Percentiles rank a stretch among this genome's conserved stretches.
Evolutionary conservation across 2,888 invertebrate genomes (phyloP).

Genomic region (Emmelina monodactyla): DNA sequence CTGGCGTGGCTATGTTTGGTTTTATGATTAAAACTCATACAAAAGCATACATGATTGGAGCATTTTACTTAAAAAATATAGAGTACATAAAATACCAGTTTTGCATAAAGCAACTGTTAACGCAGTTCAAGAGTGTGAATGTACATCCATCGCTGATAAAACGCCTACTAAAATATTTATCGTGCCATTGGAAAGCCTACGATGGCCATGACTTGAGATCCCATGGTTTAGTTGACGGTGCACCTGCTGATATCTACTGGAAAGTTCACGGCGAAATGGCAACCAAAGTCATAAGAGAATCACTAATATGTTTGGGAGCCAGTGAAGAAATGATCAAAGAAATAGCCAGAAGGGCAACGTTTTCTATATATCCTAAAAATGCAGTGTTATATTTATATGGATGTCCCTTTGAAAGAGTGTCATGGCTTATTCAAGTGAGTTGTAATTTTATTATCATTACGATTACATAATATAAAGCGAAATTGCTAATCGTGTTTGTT

Average conservation of each 20-base stretch:
- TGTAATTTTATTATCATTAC: background rate
- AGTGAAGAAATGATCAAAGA: conserved; percentile 32
- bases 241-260: conserved; percentile 42
- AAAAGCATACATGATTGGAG: conserved; percentile 24
- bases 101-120: conserved; percentile 31
- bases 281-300: conserved; percentile 30
- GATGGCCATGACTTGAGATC: conserved; percentile 35
- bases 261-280: conserved; percentile 43
- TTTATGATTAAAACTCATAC: conserved; percentile 24
- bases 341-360: conserved; percentile 29
- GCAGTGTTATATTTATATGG: conserved; percentile 32
- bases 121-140: conserved; percentile 27
- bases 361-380: conserved; percentile 31
- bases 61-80: conserved; percentile 28
- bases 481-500: too few species aligned
- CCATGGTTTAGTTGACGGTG: conserved; percentile 29
- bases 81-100: conserved; percentile 29
- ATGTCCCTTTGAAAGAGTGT: conserved; percentile 26
- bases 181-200: conserved; percentile 44
- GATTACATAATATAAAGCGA: too few species aligned
- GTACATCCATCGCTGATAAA: conserved; percentile 32
- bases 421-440: conserved; percentile 39
- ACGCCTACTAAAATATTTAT: conserved; percentile 34
- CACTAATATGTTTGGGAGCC: conserved; percentile 28
- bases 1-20: conserved; percentile 14